phyloP scores from a whole-genome alignment of 2,888 invertebrate genomes.

The Platycheirus rosarum region DNA sequence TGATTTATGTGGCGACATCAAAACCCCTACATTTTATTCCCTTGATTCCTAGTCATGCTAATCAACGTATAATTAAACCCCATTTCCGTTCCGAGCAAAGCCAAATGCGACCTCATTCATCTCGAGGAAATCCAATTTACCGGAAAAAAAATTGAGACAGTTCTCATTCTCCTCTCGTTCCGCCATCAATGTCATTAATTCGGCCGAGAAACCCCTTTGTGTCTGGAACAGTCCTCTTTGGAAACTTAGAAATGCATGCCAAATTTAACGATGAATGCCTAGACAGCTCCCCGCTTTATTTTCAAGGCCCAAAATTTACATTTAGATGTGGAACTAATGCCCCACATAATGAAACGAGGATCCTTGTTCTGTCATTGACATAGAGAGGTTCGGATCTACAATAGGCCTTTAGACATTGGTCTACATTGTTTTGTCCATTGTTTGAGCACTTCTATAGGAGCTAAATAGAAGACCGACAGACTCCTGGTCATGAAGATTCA shows the following conservation, averaged over 20 bases:
- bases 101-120: conserved; percentile 44
- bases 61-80: conserved; percentile 50
- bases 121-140: conserved; percentile 56
- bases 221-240: conserved; percentile 32
- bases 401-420: conserved; percentile 34
- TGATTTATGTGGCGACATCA: conserved; percentile 65
- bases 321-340: conserved; percentile 68
- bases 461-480: conserved; percentile 27
- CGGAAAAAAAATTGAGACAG: conserved; percentile 33
- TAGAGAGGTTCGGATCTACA: conserved; percentile 3
- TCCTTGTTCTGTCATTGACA: conserved; percentile 50
- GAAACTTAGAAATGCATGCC: conserved; percentile 58
- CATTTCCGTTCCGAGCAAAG: conserved; percentile 57
- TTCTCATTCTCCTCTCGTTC: neutral
- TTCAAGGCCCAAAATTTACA: conserved; percentile 36
- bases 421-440: conserved; percentile 46
- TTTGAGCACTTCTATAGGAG: conserved; percentile 21
- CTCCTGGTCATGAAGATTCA: conserved; percentile 21
- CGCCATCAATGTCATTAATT: conserved; percentile 53
- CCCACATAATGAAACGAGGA: conserved; percentile 54
- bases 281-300: conserved; percentile 50
- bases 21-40: conserved; percentile 10
- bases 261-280: conserved; percentile 50
- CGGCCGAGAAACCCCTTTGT: conserved; percentile 40
- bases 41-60: conserved; percentile 44